These are phyloP conservation scores for Alosa sapidissima DNA, from an alignment of 2,797 vertebrate genomes.

Conservation along the genomic window DNA sequence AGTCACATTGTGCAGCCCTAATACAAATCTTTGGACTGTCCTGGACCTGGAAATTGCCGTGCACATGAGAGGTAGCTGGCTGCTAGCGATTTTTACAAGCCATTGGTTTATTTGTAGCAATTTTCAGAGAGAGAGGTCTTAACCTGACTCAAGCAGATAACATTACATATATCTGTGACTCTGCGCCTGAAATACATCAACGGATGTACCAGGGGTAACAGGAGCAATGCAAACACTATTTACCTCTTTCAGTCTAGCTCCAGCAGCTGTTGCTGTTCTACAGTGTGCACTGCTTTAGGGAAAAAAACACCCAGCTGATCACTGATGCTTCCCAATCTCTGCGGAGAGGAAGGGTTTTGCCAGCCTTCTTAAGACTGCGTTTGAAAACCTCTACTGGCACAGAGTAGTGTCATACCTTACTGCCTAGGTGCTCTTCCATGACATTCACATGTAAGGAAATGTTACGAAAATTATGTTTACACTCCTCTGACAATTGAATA, in stretches of 20 bases:
- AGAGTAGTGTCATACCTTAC: not conserved
- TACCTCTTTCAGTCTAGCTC: slow-evolving; percentile 4
- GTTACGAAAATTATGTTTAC: not conserved
- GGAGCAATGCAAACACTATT: slow-evolving; percentile 7
- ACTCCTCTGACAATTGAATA: not conserved
- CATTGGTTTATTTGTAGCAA: slow-evolving; percentile 40
- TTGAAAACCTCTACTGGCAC: not conserved
- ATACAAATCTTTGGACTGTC: slow-evolving; percentile 25
- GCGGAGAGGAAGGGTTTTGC: not conserved
- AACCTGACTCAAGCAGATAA: slow-evolving; percentile 39
- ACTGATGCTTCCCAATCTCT: slow-evolving; percentile 3
- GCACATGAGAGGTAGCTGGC: slow-evolving; percentile 34
- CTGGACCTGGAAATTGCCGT: slow-evolving; percentile 15
- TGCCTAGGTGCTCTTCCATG: not conserved
- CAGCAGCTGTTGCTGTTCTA: not conserved
- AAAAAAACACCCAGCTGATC: not conserved
- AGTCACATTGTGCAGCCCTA: not conserved
- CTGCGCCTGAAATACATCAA: slow-evolving; percentile 26
- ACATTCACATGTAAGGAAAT: not conserved
- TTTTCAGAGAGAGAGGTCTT: slow-evolving; percentile 33
- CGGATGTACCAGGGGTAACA: slow-evolving; percentile 3
- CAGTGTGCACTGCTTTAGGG: not conserved
- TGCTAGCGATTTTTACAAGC: slow-evolving; percentile 35
- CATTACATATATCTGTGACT: slow-evolving; percentile 25
- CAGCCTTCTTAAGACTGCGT: not conserved